Percentiles rank a stretch among this genome's conserved stretches.
Evolutionary conservation across 2,797 vertebrate genomes (phyloP).

Genomic region (Chloroceryle inda): DNA sequence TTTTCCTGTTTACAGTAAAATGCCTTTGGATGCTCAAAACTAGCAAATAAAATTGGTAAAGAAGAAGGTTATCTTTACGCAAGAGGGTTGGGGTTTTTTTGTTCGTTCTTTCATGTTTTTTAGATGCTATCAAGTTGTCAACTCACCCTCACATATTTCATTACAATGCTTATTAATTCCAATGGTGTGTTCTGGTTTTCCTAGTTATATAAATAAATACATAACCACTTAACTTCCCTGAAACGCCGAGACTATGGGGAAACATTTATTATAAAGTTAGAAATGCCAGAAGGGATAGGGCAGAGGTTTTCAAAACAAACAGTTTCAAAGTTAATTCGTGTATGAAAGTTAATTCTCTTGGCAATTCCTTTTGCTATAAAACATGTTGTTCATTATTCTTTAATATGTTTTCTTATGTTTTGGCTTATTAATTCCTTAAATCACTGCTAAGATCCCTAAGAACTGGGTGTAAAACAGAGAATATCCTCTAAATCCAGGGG

Average conservation of each 20-base stretch:
- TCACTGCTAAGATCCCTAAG: conserved; percentile 12
- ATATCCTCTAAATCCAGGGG: neutral
- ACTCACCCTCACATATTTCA: neutral
- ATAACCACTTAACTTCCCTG: neutral
- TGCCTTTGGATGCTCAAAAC: neutral
- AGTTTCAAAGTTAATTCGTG: conserved; percentile 16
- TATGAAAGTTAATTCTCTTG: conserved; percentile 33
- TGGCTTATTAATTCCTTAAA: conserved; percentile 69
- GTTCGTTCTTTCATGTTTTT: neutral
- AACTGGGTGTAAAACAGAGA: neutral
- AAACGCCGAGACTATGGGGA: conserved; percentile 15
- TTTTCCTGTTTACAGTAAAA: neutral
- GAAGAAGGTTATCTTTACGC: neutral
- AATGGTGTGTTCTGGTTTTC: neutral
- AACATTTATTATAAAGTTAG: neutral
- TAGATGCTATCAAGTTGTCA: neutral
- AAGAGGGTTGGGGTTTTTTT: neutral
- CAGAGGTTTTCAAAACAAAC: conserved; percentile 59
- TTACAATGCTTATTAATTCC: neutral
- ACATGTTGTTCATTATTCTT: conserved; percentile 43
- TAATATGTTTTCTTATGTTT: conserved; percentile 40
- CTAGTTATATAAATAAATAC: conserved; percentile 18
- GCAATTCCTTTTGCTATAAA: conserved; percentile 47
- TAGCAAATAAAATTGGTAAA: neutral
- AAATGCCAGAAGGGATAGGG: conserved; percentile 43